Percentiles rank a stretch among this genome's conserved stretches.
Evolutionary conservation across 2,113 vertebrate genomes (phyloP).

Genomic region (Castor canadensis): DNA sequence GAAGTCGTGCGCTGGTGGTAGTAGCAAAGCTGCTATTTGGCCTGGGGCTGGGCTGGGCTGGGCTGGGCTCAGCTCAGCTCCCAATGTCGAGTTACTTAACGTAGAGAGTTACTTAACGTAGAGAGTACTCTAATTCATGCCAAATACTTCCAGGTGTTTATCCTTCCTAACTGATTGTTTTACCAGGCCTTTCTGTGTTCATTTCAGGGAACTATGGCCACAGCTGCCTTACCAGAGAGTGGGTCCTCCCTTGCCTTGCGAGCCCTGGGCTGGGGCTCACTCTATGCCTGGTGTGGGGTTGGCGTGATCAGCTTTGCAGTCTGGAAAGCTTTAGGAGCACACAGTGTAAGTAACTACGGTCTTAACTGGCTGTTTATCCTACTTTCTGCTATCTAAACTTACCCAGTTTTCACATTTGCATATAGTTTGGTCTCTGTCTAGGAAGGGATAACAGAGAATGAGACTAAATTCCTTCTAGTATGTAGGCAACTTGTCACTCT

Average conservation of each 20-base stretch:
- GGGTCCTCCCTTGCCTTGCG: conserved; percentile 92
- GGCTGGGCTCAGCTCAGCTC: not conserved
- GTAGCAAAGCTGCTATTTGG: not conserved
- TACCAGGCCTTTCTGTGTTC: conserved; percentile 47
- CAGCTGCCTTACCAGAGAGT: conserved; percentile 88
- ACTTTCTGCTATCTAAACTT: not conserved
- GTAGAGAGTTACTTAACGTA: no score
- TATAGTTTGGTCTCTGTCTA: not conserved
- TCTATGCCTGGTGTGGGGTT: conserved; percentile 93
- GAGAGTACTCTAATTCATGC: not conserved
- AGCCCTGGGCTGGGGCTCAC: conserved; percentile 94
- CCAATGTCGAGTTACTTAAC: not conserved
- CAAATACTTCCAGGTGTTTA: not conserved
- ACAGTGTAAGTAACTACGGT: conserved; percentile 87
- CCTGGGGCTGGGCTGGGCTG: not conserved
- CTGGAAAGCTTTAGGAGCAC: conserved; percentile 93
- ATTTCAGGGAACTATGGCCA: conserved; percentile 87
- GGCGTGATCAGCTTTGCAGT: conserved; percentile 89
- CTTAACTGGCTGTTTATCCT: not conserved
- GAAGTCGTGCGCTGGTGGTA: not conserved
- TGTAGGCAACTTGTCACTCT: not conserved
- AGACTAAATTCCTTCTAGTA: conserved; percentile 6
- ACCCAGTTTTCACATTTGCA: not conserved
- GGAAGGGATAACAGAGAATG: not conserved
- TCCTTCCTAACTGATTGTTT: not conserved